Evolutionary conservation across 1,140 invertebrate species (phyloP), one percentile per base, ranked within the genome.

Genomic region (Delia radicum): DNA sequence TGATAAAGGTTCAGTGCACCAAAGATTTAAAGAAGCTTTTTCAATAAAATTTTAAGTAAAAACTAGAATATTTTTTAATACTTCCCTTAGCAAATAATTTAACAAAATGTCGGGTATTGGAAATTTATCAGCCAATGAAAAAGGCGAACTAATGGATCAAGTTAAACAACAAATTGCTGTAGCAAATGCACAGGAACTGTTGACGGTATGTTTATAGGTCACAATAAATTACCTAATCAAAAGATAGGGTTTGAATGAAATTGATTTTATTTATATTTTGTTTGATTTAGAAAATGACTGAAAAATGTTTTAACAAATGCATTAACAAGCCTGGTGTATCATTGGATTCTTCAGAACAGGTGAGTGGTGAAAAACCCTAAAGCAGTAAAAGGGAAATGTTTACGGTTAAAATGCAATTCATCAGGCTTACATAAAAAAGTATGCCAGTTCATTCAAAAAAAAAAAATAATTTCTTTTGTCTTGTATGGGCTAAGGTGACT

Each of bases 221-320:
- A 24, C 26, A 65, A 18, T 55, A 10, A 27, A 63, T 69, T 69
- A 69, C 65, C 65, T 69, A 69, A 69, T 69, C 65, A 69, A 13
- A 33, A 69, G 29, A 48, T 15, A 33, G 28, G 12, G 37, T 21
- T 42, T 72, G 37, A 21, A 26, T 37, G 24, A 46, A 73, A 24
- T 46, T 73, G 28, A 55, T 24, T 15, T 21, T 26, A 29, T 63
- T 33, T 65, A 37, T 33, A 6, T 28, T 61, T n/a, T 63, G 3
- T 33, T 55, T n/a, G 82, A 91, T 92, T 71, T 87, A 96, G 90
- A 98, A 98, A 93, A 97, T 98, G 91, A 95, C 96, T 42, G 95
- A 98, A 85, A 98, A 98, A 88, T 99, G 97, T 88, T 98, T 98
- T 83, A 95, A 94, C 85, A 98, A 98, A 84, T 98, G 97, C 87